Base-by-base conservation (phyloP, 2,113 vertebrate genomes). In the Leucopsar rothschildi region DNA sequence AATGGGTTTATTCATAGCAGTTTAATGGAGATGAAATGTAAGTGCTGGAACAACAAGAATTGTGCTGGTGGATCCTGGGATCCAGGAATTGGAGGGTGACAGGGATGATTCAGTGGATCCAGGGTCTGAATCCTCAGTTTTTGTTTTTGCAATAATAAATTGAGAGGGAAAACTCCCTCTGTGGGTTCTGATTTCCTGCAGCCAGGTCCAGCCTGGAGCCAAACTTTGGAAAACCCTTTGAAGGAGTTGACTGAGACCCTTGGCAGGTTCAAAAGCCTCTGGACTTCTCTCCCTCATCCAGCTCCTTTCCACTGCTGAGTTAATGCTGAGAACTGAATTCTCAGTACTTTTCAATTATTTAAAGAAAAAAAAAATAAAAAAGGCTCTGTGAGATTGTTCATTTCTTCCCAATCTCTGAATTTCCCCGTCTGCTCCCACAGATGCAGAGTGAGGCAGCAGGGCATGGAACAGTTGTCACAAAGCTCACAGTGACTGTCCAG, bases 351-450 rank as follows among this genome's bases (percentile, higher is more conserved):
- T 39, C 52, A 39, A 17, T n/a, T 9, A 79, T 40, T 19, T 2
- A n/a, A 44, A 56, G n/a, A 28, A 28, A 56, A 40, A 23, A 40
- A 55, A 20, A 33, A 35, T 35, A 35, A 7, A 39, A 81, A 47
- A 55, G 18, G 23, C 53, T 52, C 76, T 68, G 31, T 11, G n/a
- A 59, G 44, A 40, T 44, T 50, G 31, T 49, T 80, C 2, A 4
- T 28, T 76, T 52, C 73, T 17, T 33, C 35, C 47, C 2, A 1
- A 24, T 78, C 73, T 70, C 77, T 61, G 19, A 90, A 88, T 73
- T 33, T 79, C 61, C 88, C 94, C 91, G 86, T 93, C 88, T 95
- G 87, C 73, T 86, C 57, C 69, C 37, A 25, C 79, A 96, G 91
- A 77, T 84, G 82, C 11, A 69, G 82, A 49, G 60, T 23, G 82